These are phyloP conservation scores for Limonius californicus DNA, from an alignment of 1,140 invertebrate species.

Conservation along the genomic window DNA sequence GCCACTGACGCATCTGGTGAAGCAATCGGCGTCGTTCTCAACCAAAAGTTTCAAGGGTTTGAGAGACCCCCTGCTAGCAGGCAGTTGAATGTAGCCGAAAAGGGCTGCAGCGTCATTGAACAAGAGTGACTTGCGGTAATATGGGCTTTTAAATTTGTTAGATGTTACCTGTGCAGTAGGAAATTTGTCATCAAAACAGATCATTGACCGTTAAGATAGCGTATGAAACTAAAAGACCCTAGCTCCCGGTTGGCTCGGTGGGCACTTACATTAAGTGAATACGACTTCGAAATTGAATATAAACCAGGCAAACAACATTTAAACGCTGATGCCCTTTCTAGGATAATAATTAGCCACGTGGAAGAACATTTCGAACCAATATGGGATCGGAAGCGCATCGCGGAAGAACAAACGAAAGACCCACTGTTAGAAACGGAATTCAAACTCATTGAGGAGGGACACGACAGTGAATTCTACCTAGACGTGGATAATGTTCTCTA, in stretches of 20 bases:
- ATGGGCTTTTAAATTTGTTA: conserved; percentile 39
- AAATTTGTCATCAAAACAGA: conserved; percentile 31
- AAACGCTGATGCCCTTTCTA: no score
- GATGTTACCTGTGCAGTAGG: conserved; percentile 41
- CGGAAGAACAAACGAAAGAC: no score
- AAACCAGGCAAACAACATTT: no score
- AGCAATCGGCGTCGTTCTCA: conserved; percentile 41
- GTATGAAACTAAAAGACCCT: background rate
- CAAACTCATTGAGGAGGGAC: no score
- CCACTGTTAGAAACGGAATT: no score
- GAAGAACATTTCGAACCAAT: no score
- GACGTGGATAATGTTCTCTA: no score
- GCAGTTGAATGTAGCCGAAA: conserved; percentile 44
- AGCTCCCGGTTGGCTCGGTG: background rate
- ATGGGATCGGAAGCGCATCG: no score
- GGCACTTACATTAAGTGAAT: background rate
- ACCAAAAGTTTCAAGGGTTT: conserved; percentile 24
- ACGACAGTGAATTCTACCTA: no score
- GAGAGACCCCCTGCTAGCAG: conserved; percentile 28
- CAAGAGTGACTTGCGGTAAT: conserved; percentile 47
- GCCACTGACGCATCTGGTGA: conserved; percentile 40
- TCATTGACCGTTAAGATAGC: background rate
- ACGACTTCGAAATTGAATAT: no score
- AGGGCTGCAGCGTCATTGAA: conserved; percentile 46
- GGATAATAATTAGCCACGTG: no score